Base-by-base conservation (phyloP, 92 coral and sea anemone species). In the Bergia puertoricense region DNA sequence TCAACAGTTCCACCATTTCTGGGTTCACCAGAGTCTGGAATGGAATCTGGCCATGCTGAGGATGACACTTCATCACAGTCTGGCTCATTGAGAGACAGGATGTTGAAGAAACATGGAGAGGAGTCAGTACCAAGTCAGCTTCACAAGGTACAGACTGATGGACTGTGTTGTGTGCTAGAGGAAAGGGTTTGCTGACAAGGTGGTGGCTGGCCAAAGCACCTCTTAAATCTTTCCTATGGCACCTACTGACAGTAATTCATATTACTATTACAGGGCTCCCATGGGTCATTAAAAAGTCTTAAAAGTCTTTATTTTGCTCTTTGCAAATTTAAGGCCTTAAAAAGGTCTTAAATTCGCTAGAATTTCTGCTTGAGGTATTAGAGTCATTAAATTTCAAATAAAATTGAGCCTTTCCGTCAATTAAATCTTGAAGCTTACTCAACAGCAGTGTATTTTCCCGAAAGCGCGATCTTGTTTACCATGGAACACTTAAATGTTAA, bases 71-170 rank as follows among this genome's bases (percentile, higher is more conserved):
- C 45, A 50, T 16, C 39, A n/a, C 46, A 77, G 22, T 39, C 90
- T 45, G 90, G 85, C 9, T 94, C 95, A n/a, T 74, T 94, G 41
- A 92, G 93, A 20, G 92, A 94, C 57, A 86, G 77, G 76, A 94
- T 94, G 96, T 67, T 94, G 45, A 94, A 78, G 73, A 82, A 81
- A 13, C 92, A 68, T 6, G 41, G 79, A 38, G 65, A 84, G 2
- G 78, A 71, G 7, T 71, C 78, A 30, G 65, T 20, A 84, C 0
- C 66, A 43, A 30, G 36, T 71, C 46, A 84, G 23, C 39, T 36
- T 45, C 62, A 84, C 15, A 67, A 50, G 77, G 87, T 84, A 44
- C 16, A 15, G 39, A 66, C 30, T 30, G 30, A 30, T 30, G 30
- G 30, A 30, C 30, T 54, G 59, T 2, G 11, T 48, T 48, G 13